Evolutionary conservation across 2,888 invertebrate species (phyloP).

Genomic region (Tubulanus polymorphus): DNA sequence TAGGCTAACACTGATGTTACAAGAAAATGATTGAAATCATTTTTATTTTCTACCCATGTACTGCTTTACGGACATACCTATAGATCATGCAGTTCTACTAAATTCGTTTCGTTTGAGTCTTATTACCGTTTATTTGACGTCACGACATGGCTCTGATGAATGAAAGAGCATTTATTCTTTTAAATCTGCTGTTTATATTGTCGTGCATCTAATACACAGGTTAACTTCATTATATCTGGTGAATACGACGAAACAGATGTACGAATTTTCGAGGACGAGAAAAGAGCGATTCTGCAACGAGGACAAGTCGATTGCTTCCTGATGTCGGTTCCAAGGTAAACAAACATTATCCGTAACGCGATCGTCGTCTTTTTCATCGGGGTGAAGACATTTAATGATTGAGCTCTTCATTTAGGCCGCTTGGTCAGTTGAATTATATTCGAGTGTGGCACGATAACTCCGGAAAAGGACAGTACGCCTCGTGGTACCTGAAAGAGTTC

Average conservation of each 20-base stretch:
- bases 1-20: too few relatives aligned
- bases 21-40: too few relatives aligned
- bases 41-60: too few relatives aligned
- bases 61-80: too few relatives aligned
- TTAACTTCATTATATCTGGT: slow-evolving; percentile 53
- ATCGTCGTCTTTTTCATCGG: background rate
- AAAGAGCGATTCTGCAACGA: slow-evolving; percentile 50
- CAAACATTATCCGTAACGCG: background rate
- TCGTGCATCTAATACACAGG: too few relatives aligned
- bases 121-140: too few relatives aligned
- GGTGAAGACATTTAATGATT: background rate
- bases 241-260: slow-evolving; percentile 55
- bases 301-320: slow-evolving; percentile 53
- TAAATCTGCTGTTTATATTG: too few relatives aligned
- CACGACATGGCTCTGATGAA: too few relatives aligned
- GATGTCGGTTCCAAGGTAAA: slow-evolving; percentile 50
- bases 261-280: slow-evolving; percentile 47
- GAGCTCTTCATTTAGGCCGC: slow-evolving; percentile 38
- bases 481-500: slow-evolving; percentile 56
- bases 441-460: slow-evolving; percentile 58
- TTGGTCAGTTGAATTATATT: slow-evolving; percentile 54
- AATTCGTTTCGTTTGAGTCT: too few relatives aligned
- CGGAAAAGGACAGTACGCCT: slow-evolving; percentile 52
- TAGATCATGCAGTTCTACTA: too few relatives aligned
- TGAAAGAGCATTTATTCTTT: too few relatives aligned